Percentiles rank a stretch among this genome's conserved stretches.
Evolutionary conservation across 2,797 vertebrate genomes (phyloP).

Genomic region (Alauda arvensis): DNA sequence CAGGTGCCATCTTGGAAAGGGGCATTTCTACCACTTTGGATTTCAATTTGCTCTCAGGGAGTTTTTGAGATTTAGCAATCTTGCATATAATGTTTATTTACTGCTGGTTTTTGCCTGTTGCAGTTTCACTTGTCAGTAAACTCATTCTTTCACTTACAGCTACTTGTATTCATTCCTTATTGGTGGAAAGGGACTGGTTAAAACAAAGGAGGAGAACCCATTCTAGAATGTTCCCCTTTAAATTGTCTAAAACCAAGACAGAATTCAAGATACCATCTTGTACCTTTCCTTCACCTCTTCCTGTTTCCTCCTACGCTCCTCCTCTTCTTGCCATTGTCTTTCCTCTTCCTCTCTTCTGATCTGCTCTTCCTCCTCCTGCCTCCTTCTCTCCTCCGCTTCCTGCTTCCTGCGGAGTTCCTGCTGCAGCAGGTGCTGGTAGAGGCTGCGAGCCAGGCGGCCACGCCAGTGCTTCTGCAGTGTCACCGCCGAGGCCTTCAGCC

Average conservation of each 20-base stretch:
- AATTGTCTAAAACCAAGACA: background rate
- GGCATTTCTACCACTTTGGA: background rate
- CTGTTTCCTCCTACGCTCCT: conserved; percentile 65
- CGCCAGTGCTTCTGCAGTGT: conserved; percentile 86
- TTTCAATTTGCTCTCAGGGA: background rate
- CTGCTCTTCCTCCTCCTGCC: conserved; percentile 65
- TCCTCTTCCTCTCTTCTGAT: conserved; percentile 65
- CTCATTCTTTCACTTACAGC: background rate
- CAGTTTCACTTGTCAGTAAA: background rate
- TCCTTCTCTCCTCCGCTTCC: conserved; percentile 64
- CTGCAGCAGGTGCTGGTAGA: conserved; percentile 75
- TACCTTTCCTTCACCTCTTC: conserved; percentile 69
- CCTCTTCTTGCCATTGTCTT: conserved; percentile 65
- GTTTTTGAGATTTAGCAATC: background rate
- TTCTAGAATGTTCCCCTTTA: background rate
- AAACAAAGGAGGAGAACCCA: background rate
- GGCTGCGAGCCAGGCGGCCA: conserved; percentile 77
- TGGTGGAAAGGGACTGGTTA: background rate
- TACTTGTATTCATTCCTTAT: background rate
- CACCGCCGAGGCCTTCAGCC: conserved; percentile 76
- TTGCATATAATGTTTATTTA: background rate
- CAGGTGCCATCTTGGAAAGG: rapidly evolving
- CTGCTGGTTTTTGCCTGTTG: background rate
- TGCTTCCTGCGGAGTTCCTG: conserved; percentile 72
- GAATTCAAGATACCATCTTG: background rate